Base-by-base conservation (phyloP, 2,113 vertebrate species). In the Gulo gulo region DNA sequence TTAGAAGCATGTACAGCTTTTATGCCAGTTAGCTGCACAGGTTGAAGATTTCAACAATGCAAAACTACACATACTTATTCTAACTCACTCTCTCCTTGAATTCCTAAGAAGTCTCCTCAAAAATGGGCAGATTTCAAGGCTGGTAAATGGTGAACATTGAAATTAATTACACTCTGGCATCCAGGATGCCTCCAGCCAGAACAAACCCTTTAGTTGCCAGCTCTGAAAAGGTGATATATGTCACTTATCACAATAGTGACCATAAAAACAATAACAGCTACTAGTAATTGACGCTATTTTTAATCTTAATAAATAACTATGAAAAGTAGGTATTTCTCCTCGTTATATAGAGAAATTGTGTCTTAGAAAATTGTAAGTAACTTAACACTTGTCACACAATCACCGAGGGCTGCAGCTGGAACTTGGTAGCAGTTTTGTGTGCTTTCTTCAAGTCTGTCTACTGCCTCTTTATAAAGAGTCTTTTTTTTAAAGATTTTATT, bases 1-100 rank as follows among this genome's bases (percentile, higher is more conserved):
- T 91, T 83, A 98, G 97, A 97, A 94, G 87, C 71, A 24, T 13
- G 45, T 1, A 90, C 74, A 21, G 61, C 65, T 92, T 96, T 96
- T 88, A 94, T 92, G 82, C 69, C 81, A 79, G 80, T 61, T 84
- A 63, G 29, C 50, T 67, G 45, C 92, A 83, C 76, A 73, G 45
- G 57, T 50, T 92, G 95, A 91, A 90, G 83, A 76, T 84, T 93
- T 96, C 83, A 67, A 65, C 96, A 95, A 84, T 93, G 97, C 74
- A 94, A 94, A 97, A 71, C 50, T 73, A 80, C 71, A 39, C 47
- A 18, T 13, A 91, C 42, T 96, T 94, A 87, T 50, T n/a, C 91
- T 59, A 91, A 85, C 36, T 39, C 39, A 61, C 47, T 91, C 74
- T 94, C 74, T 93, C 73, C 80, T 96, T 95, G 93, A 94, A 95